Evolutionary conservation across 2,888 invertebrate species (phyloP), one percentile per base, ranked within the genome.

Genomic region (Leuctra nigra): DNA sequence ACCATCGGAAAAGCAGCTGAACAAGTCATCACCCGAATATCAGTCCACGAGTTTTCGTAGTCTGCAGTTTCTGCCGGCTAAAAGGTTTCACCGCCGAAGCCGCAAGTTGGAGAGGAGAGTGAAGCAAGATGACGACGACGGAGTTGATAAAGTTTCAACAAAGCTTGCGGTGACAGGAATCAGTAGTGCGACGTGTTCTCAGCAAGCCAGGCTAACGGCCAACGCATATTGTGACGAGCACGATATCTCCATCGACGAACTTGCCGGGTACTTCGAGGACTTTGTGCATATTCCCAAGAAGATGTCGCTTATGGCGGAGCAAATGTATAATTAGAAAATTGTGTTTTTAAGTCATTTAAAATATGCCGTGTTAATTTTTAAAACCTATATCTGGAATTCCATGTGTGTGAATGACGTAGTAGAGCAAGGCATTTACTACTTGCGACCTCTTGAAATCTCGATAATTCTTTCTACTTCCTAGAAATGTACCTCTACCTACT

Each of bases 221-320:
- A 79, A 63, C 18, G 46, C 61, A 13, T 53, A 63, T 44, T 63
- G 65, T 22, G 77, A 77, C 65, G 50, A 50, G 35, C 50, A 50
- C 20, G 94, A 95, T 77, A 83, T 92, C 53, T 92, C 91, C 47
- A 94, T 94, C 66, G 92, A 93, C 72, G 96, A 96, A 75, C 77
- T 96, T 66, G 94, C 95, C 60, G 88, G 92, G 71, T 96, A 96
- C 74, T 93, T 96, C 73, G 95, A 96, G 75, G 90, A 92, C 61
- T 85, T 91, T 75, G 91, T 95, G 64, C 90, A 95, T 78, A 94
- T 96, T 77, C 95, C 95, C 63, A 93, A 93, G 75, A 95, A 96
- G 73, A 96, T 96, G 95, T 94, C 94, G 48, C 84, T 87, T 57
- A 95, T 95, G 95, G 95, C 95, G 59, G 94, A 95, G 77, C 94